Percentiles rank a stretch among this genome's conserved stretches.
Evolutionary conservation across 2,113 vertebrate species (phyloP).

Genomic region (Tylochromis polylepis): DNA sequence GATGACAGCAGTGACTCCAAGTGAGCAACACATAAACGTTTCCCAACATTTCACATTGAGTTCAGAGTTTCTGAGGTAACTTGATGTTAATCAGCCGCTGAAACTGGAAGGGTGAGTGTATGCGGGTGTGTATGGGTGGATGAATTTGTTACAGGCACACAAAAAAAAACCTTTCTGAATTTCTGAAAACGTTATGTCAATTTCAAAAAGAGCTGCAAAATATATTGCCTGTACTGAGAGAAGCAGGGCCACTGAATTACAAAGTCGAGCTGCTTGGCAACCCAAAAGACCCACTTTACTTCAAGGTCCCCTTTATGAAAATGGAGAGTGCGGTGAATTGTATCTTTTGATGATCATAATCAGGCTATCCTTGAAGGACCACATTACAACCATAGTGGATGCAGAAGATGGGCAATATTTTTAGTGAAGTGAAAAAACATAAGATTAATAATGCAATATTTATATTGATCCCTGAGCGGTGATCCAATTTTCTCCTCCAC

Average conservation of each 20-base stretch:
- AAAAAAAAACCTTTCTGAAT: slow-evolving; percentile 33
- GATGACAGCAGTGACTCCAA: not conserved
- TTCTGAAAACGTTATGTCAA: slow-evolving; percentile 53
- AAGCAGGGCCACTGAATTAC: slow-evolving; percentile 15
- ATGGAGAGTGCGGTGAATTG: not conserved
- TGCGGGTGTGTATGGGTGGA: not conserved
- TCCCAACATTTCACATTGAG: not conserved
- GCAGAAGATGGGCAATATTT: not conserved
- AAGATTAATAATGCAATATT: not conserved
- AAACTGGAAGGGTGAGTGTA: not conserved
- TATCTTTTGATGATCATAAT: slow-evolving; percentile 18
- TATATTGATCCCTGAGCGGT: not conserved
- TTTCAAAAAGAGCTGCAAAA: slow-evolving; percentile 58
- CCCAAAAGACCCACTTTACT: slow-evolving; percentile 17
- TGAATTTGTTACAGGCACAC: slow-evolving; percentile 16
- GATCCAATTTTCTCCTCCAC: not conserved
- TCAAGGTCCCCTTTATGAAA: slow-evolving; percentile 1
- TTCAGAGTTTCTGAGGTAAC: not conserved
- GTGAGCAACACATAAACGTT: not conserved
- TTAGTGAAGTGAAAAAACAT: not conserved
- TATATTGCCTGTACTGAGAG: slow-evolving; percentile 36
- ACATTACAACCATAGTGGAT: not conserved
- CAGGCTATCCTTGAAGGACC: not conserved
- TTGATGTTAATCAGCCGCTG: not conserved
- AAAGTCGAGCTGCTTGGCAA: slow-evolving; percentile 45